A percentile compares a stretch with the other conserved stretches of the same genome.
These are phyloP conservation scores for Streptopelia turtur DNA, from an alignment of 2,797 vertebrate species.

Conservation along the genomic window DNA sequence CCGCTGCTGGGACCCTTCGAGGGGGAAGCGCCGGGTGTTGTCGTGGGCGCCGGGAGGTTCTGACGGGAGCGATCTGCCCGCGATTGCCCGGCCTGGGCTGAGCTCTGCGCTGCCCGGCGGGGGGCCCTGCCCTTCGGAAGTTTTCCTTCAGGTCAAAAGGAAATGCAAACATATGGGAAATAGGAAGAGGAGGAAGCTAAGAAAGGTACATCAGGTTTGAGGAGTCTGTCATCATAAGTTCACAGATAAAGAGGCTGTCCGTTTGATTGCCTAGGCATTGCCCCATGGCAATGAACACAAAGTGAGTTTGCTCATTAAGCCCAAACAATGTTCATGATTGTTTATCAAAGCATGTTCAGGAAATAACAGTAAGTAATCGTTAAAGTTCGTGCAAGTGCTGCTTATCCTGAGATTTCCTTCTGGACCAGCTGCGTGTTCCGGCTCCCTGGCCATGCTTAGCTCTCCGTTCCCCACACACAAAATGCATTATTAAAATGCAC, in stretches of 20 bases:
- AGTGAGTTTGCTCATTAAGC: background rate
- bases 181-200: background rate
- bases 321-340: background rate
- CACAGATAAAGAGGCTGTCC: background rate
- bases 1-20: background rate
- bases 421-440: background rate
- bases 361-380: background rate
- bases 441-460: background rate
- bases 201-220: background rate
- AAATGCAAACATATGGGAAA: background rate
- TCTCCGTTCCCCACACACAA: background rate
- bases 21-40: background rate
- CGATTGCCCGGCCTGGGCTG: too few species aligned
- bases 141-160: background rate
- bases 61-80: background rate
- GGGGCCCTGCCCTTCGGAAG: background rate
- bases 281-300: background rate
- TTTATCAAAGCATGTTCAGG: background rate
- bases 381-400: background rate
- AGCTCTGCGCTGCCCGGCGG: background rate
- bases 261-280: background rate
- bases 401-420: background rate
- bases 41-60: background rate
- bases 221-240: background rate
- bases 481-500: background rate